Evolutionary conservation across 2,797 vertebrate genomes (phyloP).

Genomic region (Semotilus atromaculatus): DNA sequence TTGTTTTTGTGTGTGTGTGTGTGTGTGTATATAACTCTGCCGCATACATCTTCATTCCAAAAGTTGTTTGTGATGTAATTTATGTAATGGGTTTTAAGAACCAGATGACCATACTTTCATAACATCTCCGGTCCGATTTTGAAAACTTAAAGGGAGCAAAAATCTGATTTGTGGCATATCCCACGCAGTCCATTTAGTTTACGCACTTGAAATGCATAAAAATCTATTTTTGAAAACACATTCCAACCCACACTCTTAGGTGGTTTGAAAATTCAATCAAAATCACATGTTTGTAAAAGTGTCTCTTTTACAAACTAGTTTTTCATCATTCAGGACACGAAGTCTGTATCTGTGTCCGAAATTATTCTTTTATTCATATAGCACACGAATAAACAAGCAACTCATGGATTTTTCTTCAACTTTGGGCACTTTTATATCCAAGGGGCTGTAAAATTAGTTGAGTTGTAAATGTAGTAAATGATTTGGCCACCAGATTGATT

Average conservation of each 20-base stretch:
- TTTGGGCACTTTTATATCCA: not conserved
- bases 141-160: not conserved
- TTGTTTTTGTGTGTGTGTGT: conserved; percentile 35
- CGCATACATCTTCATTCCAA: conserved; percentile 2
- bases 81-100: not conserved
- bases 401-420: not conserved
- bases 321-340: not conserved
- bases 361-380: not conserved
- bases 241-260: not conserved
- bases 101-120: not conserved
- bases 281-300: not conserved
- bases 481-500: not conserved
- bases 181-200: not conserved
- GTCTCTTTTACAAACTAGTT: not conserved
- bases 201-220: not conserved
- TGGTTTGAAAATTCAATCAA: not conserved
- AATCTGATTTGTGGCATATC: not conserved
- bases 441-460: not conserved
- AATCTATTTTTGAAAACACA: not conserved
- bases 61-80: conserved; percentile 25
- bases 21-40: conserved; percentile 5
- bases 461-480: not conserved
- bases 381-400: no score
- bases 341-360: not conserved
- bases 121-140: not conserved